These are phyloP conservation scores for Eulemur mongoz DNA, from an alignment of 2,797 vertebrate genomes.

Conservation along the genomic window DNA sequence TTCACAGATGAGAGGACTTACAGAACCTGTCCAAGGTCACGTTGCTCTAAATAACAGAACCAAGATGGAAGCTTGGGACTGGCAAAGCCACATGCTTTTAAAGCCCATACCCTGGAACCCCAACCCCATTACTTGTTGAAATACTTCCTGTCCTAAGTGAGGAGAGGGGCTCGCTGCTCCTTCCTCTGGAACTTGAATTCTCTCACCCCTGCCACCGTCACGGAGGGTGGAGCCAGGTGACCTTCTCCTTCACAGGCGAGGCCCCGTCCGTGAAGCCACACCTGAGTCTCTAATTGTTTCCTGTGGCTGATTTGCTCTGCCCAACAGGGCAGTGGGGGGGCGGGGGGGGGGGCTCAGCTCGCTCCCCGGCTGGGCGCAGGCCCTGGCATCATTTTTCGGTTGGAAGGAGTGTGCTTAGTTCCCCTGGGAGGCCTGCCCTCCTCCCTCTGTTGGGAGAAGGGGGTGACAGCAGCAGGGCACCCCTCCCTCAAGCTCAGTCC, in stretches of 20 bases:
- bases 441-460: background rate
- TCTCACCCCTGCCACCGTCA: background rate
- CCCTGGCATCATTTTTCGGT: background rate
- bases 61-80: background rate
- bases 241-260: background rate
- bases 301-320: background rate
- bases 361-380: background rate
- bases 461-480: background rate
- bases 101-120: background rate
- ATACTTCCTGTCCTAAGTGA: background rate
- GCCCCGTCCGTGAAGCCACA: background rate
- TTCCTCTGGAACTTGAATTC: background rate
- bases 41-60: background rate
- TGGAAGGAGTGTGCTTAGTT: background rate
- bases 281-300: background rate
- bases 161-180: too few species aligned
- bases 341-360: rapidly evolving
- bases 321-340: background rate
- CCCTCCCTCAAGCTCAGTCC: background rate
- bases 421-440: background rate
- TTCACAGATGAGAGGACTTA: background rate
- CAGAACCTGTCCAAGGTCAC: background rate
- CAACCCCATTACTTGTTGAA: background rate
- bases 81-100: background rate
- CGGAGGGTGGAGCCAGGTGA: background rate